Percentiles rank a stretch among this genome's conserved stretches.
These are phyloP conservation scores for Toxonevra muliebris DNA, from an alignment of 2,888 invertebrate genomes.

Conservation along the genomic window DNA sequence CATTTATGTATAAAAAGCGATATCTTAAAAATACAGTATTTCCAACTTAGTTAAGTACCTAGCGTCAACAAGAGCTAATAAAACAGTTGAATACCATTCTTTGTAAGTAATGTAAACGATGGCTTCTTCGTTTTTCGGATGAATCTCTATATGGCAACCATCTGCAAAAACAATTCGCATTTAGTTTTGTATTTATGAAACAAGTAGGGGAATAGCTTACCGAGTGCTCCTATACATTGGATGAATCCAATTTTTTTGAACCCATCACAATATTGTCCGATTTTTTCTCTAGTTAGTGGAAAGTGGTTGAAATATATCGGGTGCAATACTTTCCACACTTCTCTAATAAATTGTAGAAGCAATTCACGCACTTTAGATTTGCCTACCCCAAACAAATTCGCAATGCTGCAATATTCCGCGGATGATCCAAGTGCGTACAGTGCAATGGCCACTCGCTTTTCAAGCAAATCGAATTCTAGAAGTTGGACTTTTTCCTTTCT, in stretches of 20 bases:
- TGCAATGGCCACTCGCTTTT: slow-evolving; percentile 22
- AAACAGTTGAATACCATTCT: neutral
- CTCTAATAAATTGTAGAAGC: slow-evolving; percentile 17
- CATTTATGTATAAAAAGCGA: slow-evolving; percentile 27
- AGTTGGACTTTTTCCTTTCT: too few species aligned
- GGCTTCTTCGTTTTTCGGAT: neutral
- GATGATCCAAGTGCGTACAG: slow-evolving; percentile 23
- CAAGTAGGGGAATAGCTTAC: too few species aligned
- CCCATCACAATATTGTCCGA: slow-evolving; percentile 10
- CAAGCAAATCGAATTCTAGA: too few species aligned
- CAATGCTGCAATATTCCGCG: slow-evolving; percentile 21
- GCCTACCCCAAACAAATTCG: slow-evolving; percentile 25
- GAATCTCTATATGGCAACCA: neutral
- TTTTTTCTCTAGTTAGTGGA: slow-evolving; percentile 8
- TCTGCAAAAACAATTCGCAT: neutral
- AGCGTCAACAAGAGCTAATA: neutral
- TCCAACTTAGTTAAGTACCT: neutral
- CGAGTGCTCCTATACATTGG: too few species aligned
- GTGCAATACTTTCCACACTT: slow-evolving; percentile 2
- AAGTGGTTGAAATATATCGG: slow-evolving; percentile 1
- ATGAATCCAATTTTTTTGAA: too few species aligned
- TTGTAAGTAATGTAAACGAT: neutral
- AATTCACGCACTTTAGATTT: slow-evolving; percentile 20
- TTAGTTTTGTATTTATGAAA: too few species aligned
- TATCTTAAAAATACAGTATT: slow-evolving; percentile 1